phyloP scores from a whole-genome alignment of 2,797 vertebrate species.

The Mastacembelus armatus region DNA sequence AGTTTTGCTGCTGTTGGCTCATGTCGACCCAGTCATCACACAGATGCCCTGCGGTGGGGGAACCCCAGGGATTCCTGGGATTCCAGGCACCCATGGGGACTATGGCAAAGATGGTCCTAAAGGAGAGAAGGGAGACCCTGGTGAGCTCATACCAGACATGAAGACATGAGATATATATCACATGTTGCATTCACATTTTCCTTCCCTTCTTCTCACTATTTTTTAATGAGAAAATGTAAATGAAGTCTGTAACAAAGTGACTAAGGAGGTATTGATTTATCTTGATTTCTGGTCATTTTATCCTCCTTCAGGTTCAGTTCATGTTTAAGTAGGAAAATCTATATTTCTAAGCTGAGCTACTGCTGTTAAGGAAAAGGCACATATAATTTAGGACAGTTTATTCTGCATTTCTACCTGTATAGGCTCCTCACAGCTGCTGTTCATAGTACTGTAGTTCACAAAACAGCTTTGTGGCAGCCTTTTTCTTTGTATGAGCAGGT shows the following conservation, averaged over 20 bases:
- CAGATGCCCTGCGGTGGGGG: constrained; percentile 44
- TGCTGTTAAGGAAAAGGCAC: too few species aligned
- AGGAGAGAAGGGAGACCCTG: constrained; percentile 68
- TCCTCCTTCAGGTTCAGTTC: background rate
- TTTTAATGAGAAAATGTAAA: background rate
- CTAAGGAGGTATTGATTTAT: too few species aligned
- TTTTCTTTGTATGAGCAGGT: constrained; percentile 45
- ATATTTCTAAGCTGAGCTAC: too few species aligned
- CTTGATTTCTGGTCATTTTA: background rate
- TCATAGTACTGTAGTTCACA: too few species aligned
- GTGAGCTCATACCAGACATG: constrained; percentile 38
- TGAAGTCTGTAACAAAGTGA: background rate
- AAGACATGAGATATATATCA: background rate
- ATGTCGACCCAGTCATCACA: background rate
- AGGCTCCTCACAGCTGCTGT: too few species aligned
- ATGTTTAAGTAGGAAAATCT: too few species aligned
- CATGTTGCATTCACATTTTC: background rate
- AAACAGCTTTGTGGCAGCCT: background rate
- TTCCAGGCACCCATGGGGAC: constrained; percentile 64
- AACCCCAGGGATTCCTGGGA: constrained; percentile 57
- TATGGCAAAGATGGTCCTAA: constrained; percentile 53
- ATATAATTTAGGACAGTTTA: too few species aligned
- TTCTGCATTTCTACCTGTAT: too few species aligned
- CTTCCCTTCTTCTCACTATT: background rate
- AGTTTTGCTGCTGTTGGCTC: constrained; percentile 43